phyloP scores from a whole-genome alignment of 2,888 invertebrate species.

The Cremastobaeus sp. region DNA sequence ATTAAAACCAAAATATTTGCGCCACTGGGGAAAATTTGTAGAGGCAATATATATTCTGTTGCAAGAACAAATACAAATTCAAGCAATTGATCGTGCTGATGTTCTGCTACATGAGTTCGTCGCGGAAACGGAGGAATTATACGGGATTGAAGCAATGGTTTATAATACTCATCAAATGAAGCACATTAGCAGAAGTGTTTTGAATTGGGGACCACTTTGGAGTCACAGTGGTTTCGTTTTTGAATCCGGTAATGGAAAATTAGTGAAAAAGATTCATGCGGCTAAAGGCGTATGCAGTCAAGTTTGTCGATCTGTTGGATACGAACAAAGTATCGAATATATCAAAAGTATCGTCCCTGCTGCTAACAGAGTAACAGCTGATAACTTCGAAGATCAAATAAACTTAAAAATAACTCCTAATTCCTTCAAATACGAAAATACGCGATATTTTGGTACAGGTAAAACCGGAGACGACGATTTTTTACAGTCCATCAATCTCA shows the following conservation, averaged over 20 bases:
- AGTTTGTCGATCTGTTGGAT: too few relatives aligned
- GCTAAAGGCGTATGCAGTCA: too few relatives aligned
- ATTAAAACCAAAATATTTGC: slow-evolving; percentile 2
- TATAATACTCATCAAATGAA: slow-evolving; percentile 31
- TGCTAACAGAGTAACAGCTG: background rate
- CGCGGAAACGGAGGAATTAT: slow-evolving; percentile 12
- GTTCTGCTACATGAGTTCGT: slow-evolving; percentile 29
- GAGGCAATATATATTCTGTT: slow-evolving; percentile 23
- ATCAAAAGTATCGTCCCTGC: too few relatives aligned
- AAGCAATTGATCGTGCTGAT: slow-evolving; percentile 21
- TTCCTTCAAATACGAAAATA: slow-evolving; percentile 2
- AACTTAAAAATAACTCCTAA: slow-evolving; percentile 3
- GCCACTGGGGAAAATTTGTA: slow-evolving; percentile 25
- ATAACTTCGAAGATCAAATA: background rate
- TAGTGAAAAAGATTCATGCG: too few relatives aligned
- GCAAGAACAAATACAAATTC: slow-evolving; percentile 11
- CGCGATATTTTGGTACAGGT: slow-evolving; percentile 23
- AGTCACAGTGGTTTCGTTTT: too few relatives aligned
- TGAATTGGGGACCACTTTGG: too few relatives aligned
- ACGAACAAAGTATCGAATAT: too few relatives aligned
- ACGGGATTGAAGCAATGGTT: slow-evolving; percentile 4
- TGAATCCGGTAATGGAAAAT: too few relatives aligned
- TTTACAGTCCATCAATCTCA: background rate
- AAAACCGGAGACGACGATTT: background rate
- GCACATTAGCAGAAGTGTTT: too few relatives aligned